Percentiles rank a stretch among this genome's conserved stretches.
These are phyloP conservation scores for Macaria notata DNA, from an alignment of 2,888 invertebrate genomes.

Conservation along the genomic window DNA sequence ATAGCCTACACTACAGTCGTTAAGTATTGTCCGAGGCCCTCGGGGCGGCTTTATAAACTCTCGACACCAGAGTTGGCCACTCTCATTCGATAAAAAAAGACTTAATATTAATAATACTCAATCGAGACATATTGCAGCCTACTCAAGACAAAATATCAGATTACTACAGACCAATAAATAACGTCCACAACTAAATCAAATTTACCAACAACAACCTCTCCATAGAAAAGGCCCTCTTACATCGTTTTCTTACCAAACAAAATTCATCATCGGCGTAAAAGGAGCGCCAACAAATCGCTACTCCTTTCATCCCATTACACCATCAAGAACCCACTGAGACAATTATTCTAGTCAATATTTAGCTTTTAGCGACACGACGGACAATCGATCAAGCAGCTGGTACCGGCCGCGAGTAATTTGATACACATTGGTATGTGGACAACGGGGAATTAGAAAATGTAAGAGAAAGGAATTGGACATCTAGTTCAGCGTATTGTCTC, in stretches of 20 bases:
- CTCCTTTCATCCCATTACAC: constrained; percentile 26
- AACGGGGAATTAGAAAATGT: background rate
- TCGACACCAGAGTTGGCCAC: no score
- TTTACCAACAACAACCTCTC: background rate
- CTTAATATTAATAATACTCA: no score
- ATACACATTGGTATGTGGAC: constrained; percentile 78
- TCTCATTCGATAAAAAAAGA: no score
- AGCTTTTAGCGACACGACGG: constrained; percentile 64
- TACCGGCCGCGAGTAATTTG: constrained; percentile 70
- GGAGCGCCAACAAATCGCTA: constrained; percentile 29
- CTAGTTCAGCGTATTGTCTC: no score
- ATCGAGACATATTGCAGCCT: no score
- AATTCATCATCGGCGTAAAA: constrained; percentile 16
- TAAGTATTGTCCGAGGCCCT: no score
- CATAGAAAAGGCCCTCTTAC: background rate
- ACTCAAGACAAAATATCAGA: no score
- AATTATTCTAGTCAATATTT: constrained; percentile 62
- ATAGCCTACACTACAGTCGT: no score
- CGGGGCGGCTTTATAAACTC: no score
- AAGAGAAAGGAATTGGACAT: background rate
- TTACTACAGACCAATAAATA: no score
- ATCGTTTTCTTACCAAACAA: constrained; percentile 5
- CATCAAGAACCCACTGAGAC: constrained; percentile 38
- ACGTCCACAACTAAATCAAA: no score
- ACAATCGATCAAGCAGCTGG: constrained; percentile 79